Conservation (phyloP, 2,797 vertebrate genomes). For the Pseudochromis fuscus region DNA sequence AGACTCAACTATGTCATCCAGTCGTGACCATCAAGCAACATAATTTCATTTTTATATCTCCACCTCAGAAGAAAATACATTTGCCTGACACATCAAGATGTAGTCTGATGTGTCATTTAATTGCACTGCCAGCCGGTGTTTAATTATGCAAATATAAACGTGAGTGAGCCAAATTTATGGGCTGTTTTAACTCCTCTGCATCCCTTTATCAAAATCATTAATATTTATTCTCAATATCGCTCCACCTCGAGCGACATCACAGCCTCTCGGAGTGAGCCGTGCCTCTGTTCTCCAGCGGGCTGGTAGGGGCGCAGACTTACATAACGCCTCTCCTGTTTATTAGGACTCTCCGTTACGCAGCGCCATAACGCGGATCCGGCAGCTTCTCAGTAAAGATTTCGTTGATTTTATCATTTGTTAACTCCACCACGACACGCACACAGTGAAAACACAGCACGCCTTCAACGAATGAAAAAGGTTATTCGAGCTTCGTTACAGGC, state of each 20-base stretch:
- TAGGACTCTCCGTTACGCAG: conserved; percentile 40
- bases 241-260: conserved; percentile 11
- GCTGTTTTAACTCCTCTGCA: background rate
- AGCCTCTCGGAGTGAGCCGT: conserved; percentile 29
- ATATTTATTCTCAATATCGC: background rate
- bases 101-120: background rate
- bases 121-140: background rate
- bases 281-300: conserved; percentile 29
- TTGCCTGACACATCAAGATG: background rate
- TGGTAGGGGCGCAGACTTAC: conserved; percentile 49
- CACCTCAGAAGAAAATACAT: background rate
- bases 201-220: no score
- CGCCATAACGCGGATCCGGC: conserved; percentile 6
- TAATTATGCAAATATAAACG: background rate
- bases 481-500: conserved; percentile 16
- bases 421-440: background rate
- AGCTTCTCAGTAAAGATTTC: conserved; percentile 57
- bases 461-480: conserved; percentile 56
- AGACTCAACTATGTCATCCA: background rate
- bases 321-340: conserved; percentile 50
- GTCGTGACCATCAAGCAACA: background rate
- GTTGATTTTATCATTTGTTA: conserved; percentile 46
- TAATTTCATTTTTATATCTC: background rate
- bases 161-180: no score
- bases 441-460: conserved; percentile 23